Evolutionary conservation across 2,888 invertebrate species (phyloP).

Genomic region (Blera fallax): DNA sequence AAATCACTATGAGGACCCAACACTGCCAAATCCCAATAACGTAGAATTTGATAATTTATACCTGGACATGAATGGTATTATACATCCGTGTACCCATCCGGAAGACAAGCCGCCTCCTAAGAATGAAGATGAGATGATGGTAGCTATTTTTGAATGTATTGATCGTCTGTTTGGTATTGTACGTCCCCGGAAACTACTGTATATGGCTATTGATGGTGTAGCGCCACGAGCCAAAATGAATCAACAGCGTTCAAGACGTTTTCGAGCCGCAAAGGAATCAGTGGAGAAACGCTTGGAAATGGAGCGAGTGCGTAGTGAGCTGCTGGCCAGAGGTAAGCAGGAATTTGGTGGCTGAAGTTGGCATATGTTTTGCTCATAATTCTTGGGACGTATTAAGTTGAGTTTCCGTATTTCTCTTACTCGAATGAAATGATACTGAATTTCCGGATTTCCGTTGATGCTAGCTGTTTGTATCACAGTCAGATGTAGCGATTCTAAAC

Average conservation of each 20-base stretch:
- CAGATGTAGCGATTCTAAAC: too few relatives aligned
- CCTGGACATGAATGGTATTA: slow-evolving; percentile 99
- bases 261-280: slow-evolving; percentile 97
- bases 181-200: slow-evolving; percentile 94
- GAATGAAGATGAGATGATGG: slow-evolving; percentile 99
- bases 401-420: too few relatives aligned
- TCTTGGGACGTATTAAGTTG: too few relatives aligned
- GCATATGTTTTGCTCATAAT: too few relatives aligned
- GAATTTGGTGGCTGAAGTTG: too few relatives aligned
- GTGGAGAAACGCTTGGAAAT: slow-evolving; percentile 94
- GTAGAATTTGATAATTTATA: slow-evolving; percentile 99
- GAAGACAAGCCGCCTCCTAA: slow-evolving; percentile 98
- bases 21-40: slow-evolving; percentile 96
- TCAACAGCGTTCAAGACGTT: slow-evolving; percentile 97
- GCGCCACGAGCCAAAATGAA: slow-evolving; percentile 99
- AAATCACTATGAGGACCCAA: slow-evolving; percentile 89
- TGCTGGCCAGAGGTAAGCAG: slow-evolving; percentile 85
- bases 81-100: slow-evolving; percentile 99
- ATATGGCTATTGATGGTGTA: slow-evolving; percentile 99
- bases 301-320: slow-evolving; percentile 88
- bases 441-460: too few relatives aligned
- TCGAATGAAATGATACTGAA: too few relatives aligned
- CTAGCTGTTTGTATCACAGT: too few relatives aligned
- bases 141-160: slow-evolving; percentile 99
- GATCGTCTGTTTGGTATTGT: slow-evolving; percentile 97